A percentile compares a stretch with the other conserved stretches of the same genome.
phyloP scores from a whole-genome alignment of 2,888 invertebrate genomes.

The Pseudococcus longispinus region DNA sequence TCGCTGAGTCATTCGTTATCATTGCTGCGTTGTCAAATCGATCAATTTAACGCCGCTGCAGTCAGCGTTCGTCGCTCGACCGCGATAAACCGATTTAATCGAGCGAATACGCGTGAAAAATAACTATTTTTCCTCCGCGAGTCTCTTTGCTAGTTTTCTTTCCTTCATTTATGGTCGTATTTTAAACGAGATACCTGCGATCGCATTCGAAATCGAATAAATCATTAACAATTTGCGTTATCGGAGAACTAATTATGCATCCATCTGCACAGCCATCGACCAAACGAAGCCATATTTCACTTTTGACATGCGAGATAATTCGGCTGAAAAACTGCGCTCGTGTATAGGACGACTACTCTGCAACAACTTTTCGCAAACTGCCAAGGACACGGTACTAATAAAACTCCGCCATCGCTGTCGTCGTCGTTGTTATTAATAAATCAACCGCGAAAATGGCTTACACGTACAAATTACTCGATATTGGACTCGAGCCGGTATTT shows the following conservation, averaged over 20 bases:
- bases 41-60: background rate
- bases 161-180: background rate
- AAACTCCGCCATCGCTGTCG: background rate
- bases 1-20: slow-evolving; percentile 19
- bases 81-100: slow-evolving; percentile 3
- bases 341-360: background rate
- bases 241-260: too few species aligned
- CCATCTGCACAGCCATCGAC: background rate
- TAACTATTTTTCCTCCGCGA: background rate
- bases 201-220: background rate
- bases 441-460: background rate
- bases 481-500: background rate
- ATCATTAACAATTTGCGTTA: background rate
- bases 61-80: background rate
- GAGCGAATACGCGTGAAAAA: slow-evolving; percentile 27
- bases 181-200: background rate
- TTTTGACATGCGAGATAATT: background rate
- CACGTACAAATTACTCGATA: background rate
- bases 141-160: background rate
- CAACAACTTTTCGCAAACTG: background rate
- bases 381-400: background rate
- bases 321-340: background rate
- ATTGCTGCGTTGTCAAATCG: slow-evolving; percentile 18
- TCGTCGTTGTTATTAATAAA: background rate
- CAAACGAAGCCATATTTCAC: background rate